These are phyloP conservation scores for Tyto alba DNA, from an alignment of 2,113 vertebrate genomes.

Conservation along the genomic window DNA sequence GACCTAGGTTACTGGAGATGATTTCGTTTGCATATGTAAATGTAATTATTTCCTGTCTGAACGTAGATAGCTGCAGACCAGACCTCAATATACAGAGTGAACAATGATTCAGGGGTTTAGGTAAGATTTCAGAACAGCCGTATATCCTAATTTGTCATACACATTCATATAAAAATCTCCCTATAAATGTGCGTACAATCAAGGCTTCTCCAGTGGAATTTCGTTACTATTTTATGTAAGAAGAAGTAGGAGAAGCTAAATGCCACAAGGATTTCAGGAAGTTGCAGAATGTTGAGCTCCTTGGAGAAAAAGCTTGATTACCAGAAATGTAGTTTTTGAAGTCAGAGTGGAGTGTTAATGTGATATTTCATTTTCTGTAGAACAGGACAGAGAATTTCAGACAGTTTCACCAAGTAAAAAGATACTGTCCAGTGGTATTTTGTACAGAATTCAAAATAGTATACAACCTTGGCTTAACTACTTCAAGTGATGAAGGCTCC, in stretches of 20 bases:
- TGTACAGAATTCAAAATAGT: background rate
- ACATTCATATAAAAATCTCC: background rate
- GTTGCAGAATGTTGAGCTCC: background rate
- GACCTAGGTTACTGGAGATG: constrained; percentile 46
- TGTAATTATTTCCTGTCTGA: constrained; percentile 58
- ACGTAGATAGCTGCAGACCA: constrained; percentile 4
- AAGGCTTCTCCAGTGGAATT: background rate
- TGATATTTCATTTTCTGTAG: background rate
- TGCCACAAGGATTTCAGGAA: background rate
- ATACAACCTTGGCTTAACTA: background rate
- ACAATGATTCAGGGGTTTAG: background rate
- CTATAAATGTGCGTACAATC: background rate
- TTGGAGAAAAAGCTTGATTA: background rate
- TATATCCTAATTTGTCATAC: background rate
- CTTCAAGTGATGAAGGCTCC: background rate
- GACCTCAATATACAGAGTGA: background rate
- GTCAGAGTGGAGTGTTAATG: background rate
- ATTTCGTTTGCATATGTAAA: constrained; percentile 66
- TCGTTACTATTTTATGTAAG: background rate
- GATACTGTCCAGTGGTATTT: background rate
- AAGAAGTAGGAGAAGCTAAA: background rate
- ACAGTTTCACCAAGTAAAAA: background rate
- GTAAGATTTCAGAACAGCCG: background rate
- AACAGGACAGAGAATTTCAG: background rate
- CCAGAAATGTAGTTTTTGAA: background rate